These are phyloP conservation scores for Peucedramus taeniatus DNA, from an alignment of 2,113 vertebrate species.

Conservation along the genomic window DNA sequence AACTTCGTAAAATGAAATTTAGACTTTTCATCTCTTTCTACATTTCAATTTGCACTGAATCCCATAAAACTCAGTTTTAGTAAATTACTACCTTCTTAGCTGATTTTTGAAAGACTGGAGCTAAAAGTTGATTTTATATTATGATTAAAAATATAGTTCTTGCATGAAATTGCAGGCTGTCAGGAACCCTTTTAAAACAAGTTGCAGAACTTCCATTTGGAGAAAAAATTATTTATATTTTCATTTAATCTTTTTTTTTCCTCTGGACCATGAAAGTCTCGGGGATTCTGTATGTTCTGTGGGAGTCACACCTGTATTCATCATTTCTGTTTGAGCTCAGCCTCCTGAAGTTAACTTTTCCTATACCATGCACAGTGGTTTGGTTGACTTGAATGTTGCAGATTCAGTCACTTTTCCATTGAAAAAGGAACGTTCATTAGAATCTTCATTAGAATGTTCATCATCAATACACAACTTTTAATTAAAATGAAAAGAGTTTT, in stretches of 20 bases:
- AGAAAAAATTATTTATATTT: not conserved
- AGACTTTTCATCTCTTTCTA: not conserved
- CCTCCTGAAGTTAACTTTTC: not conserved
- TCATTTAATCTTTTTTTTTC: not conserved
- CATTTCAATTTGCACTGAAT: not conserved
- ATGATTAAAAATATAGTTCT: not conserved
- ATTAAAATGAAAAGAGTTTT: not conserved
- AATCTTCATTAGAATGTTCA: too few species aligned
- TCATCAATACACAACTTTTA: not conserved
- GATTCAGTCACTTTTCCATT: not conserved
- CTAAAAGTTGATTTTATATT: not conserved
- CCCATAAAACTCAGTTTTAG: not conserved
- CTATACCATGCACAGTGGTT: not conserved
- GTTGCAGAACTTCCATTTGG: not conserved
- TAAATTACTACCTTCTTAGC: not conserved
- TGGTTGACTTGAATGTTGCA: not conserved
- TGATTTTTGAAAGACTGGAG: not conserved
- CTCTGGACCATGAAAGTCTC: not conserved
- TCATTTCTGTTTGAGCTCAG: not conserved
- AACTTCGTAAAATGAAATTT: not conserved
- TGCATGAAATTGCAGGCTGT: slow-evolving; percentile 3
- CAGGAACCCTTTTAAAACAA: not conserved
- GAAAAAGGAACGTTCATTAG: not conserved
- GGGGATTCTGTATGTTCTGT: not conserved
- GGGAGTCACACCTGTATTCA: not conserved